phyloP scores from a whole-genome alignment of 2,113 vertebrate species.

The Saccopteryx bilineata region DNA sequence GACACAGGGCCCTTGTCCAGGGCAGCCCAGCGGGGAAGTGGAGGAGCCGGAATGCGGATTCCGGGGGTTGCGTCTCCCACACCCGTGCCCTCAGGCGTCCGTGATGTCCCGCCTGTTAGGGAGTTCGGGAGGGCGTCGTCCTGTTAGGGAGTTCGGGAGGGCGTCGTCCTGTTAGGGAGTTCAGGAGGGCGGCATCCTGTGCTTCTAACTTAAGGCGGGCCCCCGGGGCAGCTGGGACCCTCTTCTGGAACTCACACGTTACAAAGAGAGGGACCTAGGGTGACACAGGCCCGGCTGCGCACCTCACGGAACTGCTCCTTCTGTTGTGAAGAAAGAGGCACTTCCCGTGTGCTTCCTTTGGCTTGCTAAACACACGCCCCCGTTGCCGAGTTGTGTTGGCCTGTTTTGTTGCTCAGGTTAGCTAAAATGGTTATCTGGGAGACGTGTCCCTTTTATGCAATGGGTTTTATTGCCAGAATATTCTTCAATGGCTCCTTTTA shows the following conservation, averaged over 20 bases:
- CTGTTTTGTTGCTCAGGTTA: not conserved
- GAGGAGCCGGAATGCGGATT: not conserved
- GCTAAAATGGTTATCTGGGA: not conserved
- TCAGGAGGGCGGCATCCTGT: fast-evolving
- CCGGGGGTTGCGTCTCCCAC: fast-evolving
- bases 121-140: not conserved
- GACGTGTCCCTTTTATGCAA: not conserved
- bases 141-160: no score
- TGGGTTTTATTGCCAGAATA: not conserved
- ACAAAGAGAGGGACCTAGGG: not conserved
- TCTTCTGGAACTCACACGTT: not conserved
- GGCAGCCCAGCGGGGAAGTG: no score
- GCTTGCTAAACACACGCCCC: not conserved
- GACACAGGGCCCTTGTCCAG: no score
- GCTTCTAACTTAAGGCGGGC: not conserved
- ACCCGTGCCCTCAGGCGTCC: not conserved
- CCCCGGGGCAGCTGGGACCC: not conserved
- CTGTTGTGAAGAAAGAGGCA: not conserved
- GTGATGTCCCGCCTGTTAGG: no score
- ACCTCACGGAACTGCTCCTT: not conserved
- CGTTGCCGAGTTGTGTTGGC: not conserved
- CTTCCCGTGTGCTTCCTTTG: not conserved
- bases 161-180: fast-evolving
- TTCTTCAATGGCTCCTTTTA: not conserved
- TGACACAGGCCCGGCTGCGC: not conserved